Evolutionary conservation across 1,140 invertebrate genomes (phyloP), one percentile per base, ranked within the genome.

Genomic region (Listronotus oregonensis): DNA sequence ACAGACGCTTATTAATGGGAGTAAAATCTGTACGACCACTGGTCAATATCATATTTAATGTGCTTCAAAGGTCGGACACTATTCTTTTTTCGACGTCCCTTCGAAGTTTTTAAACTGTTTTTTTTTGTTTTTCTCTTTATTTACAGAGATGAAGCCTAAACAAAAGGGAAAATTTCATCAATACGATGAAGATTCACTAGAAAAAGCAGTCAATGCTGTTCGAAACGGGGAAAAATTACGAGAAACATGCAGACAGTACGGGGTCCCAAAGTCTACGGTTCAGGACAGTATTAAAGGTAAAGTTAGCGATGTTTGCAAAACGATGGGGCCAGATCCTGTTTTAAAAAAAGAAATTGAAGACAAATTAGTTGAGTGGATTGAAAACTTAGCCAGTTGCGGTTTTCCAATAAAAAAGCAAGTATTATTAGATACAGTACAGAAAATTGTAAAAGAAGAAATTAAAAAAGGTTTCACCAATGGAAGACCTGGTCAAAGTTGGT

Each of bases 201-300:
- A 27, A 27, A 27, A 27, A 27, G 21, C 21, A 5, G 21, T 27
- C 21, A 27, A 27, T 27, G 21, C 21, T 27, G 21, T 40, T 12
- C 39, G 39, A 14, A 40, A 3, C 2, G 39, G 1, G n/a, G 39
- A 14, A 40, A 40, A 40, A 40, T 40, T 40, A 40, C 39, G 39
- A 14, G 39, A 40, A 40, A 40, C 39, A 40, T 40, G 39, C 39
- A 40, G 39, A 7, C 39, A 40, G 39, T 27, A 40, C 39, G 39
- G 39, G n/a, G 39, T 40, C 7, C 39, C 39, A 40, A 40, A 40
- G 39, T 40, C 39, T 2, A 40, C 2, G n/a, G 39, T 40, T 7
- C 39, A 40, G 39, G 39, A 40, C 39, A 2, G n/a, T 40, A 40
- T 40, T 40, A 40, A 40, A 40, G 39, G 39, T 40, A 40, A 40